Conservation (phyloP, 2,113 vertebrate species). For the Rhinichthys klamathensis region DNA sequence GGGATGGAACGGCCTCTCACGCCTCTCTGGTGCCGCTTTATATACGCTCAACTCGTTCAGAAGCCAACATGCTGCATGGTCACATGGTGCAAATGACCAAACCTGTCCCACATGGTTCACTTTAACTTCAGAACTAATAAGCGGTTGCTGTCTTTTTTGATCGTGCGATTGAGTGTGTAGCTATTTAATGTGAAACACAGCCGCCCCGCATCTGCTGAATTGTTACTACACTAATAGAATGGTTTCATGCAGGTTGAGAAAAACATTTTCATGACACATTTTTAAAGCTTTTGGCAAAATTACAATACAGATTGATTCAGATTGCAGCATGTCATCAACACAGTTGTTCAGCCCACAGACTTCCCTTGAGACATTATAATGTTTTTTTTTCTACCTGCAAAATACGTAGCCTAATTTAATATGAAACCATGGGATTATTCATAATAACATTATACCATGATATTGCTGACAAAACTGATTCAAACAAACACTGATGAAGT, state of each 20-base stretch:
- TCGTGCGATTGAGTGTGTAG: neutral
- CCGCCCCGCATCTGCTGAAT: no score
- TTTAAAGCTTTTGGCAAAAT: neutral
- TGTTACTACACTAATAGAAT: neutral
- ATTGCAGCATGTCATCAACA: neutral
- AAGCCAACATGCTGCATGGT: neutral
- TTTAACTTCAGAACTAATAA: neutral
- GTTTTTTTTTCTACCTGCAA: neutral
- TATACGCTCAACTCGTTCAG: neutral
- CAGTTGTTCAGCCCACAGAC: neutral
- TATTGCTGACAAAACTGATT: neutral
- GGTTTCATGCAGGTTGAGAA: neutral
- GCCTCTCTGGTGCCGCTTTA: neutral
- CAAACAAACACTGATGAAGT: neutral
- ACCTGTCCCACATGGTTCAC: neutral
- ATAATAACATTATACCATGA: neutral
- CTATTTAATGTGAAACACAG: neutral
- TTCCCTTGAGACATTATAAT: neutral
- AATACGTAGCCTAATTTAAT: neutral
- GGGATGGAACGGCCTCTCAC: neutral
- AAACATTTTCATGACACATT: neutral
- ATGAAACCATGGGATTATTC: neutral
- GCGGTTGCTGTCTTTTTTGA: neutral
- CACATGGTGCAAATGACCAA: slow-evolving; percentile 5
- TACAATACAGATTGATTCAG: neutral